Base-by-base conservation (phyloP, 2,797 vertebrate species). In the Decapterus maruadsi region DNA sequence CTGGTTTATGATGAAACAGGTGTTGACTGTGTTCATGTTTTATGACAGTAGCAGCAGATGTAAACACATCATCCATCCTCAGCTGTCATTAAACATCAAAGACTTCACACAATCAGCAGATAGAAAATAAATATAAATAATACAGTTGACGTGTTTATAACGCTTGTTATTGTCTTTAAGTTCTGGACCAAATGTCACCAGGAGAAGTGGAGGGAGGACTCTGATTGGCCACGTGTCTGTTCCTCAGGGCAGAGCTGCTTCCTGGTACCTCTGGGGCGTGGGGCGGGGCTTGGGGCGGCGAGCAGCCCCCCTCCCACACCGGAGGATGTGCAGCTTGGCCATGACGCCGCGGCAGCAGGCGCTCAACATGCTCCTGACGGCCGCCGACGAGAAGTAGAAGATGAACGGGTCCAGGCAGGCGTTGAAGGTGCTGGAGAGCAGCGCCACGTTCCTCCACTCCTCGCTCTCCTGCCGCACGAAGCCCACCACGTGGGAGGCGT, bases 391-490 rank as follows among this genome's bases (percentile, higher is more conserved):
- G 84, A 97, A 96, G 88, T 97, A 98, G 91, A 96, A 97, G 86
- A 97, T 96, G 0, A 98, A 68, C 0, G 97, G 97, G 54, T 98
- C 97, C 6, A 98, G 83, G 54, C 96, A 96, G 50, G 97, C 94
- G 48, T 98, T 98, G 56, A 97, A 87, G n/a, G 95, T 96, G 90
- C 95, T 96, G 68, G 92, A 92, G 8, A 97, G 93, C 73, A 97
- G 34, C 0, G 92, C 95, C 0, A 93, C 77, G 1, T 85, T 66
- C 63, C 97, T 88, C 97, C 97, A 98, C 0, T 6, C 0, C 0
- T 96, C 93, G 6, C 87, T 97, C 2, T 88, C 43, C 0, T 45
- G 16, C 1, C 53, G 77, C 3, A 91, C 11, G 2, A 90, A 98
- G 1, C 97, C 97, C 7, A 97, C 95, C 22, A 97, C 74, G 0